Evolutionary conservation across 2,888 invertebrate genomes (phyloP).

Genomic region (Habrosyne pyritoides): DNA sequence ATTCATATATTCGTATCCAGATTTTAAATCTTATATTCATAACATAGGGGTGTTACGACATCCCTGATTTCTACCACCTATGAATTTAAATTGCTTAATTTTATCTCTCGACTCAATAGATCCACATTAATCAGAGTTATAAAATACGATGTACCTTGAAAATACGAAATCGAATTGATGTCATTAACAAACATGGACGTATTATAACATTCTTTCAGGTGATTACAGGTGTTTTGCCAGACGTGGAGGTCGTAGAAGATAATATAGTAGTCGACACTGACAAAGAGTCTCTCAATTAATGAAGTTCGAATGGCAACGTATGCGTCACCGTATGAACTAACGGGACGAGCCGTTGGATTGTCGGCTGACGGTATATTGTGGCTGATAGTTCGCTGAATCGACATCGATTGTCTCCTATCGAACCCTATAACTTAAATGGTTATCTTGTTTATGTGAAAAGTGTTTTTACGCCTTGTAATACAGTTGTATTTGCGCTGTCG

Average conservation of each 20-base stretch:
- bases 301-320: not conserved
- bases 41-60: too few species aligned
- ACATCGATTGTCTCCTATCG: not conserved
- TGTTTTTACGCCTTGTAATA: too few species aligned
- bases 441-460: not conserved
- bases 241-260: not conserved
- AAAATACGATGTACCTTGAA: conserved; percentile 1
- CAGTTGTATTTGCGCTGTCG: too few species aligned
- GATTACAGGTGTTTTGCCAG: conserved; percentile 2
- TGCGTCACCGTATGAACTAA: conserved; percentile 1
- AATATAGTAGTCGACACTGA: not conserved
- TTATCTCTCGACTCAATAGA: too few species aligned
- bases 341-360: not conserved
- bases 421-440: not conserved
- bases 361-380: not conserved
- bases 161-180: not conserved
- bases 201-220: not conserved
- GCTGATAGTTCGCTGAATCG: not conserved
- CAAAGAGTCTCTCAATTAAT: not conserved
- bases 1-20: too few species aligned
- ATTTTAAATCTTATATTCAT: too few species aligned
- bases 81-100: too few species aligned
- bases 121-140: too few species aligned
- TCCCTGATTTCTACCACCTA: too few species aligned
- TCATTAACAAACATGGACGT: not conserved